phyloP scores from a whole-genome alignment of 1,140 invertebrate genomes.

The Notospermus geniculatus region DNA sequence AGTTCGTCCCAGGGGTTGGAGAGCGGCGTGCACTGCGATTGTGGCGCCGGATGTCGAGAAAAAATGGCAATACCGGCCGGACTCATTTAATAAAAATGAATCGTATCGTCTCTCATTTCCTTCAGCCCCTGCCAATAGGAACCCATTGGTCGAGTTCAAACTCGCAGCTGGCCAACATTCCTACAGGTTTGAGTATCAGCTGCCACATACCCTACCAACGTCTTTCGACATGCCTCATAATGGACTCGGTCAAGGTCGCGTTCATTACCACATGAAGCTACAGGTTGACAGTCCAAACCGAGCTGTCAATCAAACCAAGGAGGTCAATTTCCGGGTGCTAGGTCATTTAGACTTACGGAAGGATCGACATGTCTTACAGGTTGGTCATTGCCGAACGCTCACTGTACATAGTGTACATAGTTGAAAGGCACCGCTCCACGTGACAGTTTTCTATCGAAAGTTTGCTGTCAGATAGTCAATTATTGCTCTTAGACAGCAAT shows the following conservation, averaged over 20 bases:
- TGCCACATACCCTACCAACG: slow-evolving; percentile 13
- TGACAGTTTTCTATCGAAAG: no score
- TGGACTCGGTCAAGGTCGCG: slow-evolving; percentile 75
- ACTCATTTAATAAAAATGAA: no score
- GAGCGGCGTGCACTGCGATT: no score
- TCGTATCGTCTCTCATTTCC: no score
- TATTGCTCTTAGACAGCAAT: no score
- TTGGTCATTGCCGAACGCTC: no score
- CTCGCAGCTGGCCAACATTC: slow-evolving; percentile 15
- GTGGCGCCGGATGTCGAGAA: no score
- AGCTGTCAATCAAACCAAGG: slow-evolving; percentile 89
- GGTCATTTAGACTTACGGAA: slow-evolving; percentile 82
- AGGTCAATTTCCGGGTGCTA: slow-evolving; percentile 96
- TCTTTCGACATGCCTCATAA: slow-evolving; percentile 17
- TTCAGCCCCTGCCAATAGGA: not conserved
- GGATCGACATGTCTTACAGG: slow-evolving; percentile 6
- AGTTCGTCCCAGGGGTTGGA: no score
- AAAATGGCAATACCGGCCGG: no score
- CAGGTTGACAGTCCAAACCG: slow-evolving; percentile 79
- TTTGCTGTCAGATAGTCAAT: no score
- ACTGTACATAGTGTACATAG: no score
- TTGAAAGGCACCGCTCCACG: no score
- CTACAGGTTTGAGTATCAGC: slow-evolving; percentile 17
- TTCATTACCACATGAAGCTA: slow-evolving; percentile 92
- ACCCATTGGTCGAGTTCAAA: not conserved